Conservation (phyloP, 2,888 invertebrate genomes). For the Cataglyphis altisquamis region DNA sequence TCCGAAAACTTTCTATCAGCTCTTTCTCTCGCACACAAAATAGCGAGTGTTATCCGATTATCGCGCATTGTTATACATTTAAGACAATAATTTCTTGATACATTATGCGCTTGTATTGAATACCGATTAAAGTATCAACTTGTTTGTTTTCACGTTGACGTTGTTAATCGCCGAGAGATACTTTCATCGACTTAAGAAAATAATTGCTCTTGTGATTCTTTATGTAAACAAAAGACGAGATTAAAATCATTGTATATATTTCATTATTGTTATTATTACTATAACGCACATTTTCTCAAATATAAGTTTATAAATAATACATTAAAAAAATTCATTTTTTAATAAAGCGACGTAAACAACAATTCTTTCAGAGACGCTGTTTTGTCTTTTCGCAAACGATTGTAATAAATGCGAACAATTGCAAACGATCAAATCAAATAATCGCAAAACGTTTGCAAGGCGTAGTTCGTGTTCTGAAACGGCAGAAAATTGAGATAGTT, state of each 20-base stretch:
- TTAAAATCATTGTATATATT: not conserved
- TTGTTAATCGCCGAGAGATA: not conserved
- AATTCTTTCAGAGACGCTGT: not conserved
- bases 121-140: conserved; percentile 14
- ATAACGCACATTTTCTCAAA: not conserved
- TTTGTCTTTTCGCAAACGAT: not conserved
- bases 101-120: not conserved
- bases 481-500: not conserved
- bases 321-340: not conserved
- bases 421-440: conserved; percentile 8
- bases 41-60: conserved; percentile 11
- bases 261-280: not conserved
- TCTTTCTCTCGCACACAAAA: not conserved
- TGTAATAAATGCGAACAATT: not conserved
- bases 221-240: not conserved
- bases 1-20: conserved; percentile 43
- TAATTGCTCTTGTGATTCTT: not conserved
- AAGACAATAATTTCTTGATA: conserved; percentile 5
- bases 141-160: not conserved
- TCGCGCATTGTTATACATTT: not conserved
- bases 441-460: not conserved
- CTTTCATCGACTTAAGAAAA: not conserved
- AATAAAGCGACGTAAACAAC: not conserved
- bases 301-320: not conserved
- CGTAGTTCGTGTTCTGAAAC: not conserved